Conservation (phyloP, 2,797 vertebrate genomes). For the Bufotes viridis region DNA sequence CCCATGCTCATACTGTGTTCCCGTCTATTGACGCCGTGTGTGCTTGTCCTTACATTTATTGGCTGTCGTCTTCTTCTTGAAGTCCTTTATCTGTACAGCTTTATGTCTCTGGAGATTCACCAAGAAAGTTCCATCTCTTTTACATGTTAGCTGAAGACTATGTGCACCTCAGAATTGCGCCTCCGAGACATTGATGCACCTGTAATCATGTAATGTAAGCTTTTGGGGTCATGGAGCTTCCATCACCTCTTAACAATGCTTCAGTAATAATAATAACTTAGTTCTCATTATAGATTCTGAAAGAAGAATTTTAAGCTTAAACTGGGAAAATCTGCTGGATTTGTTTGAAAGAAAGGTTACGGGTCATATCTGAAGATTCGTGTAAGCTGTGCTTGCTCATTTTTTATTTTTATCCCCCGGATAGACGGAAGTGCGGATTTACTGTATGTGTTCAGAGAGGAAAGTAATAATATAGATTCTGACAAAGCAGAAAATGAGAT, state of each 20-base stretch:
- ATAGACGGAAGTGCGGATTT: slow-evolving; percentile 4
- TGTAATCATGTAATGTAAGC: not conserved
- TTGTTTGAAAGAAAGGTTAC: not conserved
- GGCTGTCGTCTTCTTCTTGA: not conserved
- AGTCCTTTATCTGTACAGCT: not conserved
- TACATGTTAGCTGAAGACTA: not conserved
- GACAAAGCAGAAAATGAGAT: slow-evolving; percentile 21
- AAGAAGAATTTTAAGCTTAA: slow-evolving; percentile 7
- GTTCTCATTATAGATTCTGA: not conserved
- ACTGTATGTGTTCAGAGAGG: not conserved
- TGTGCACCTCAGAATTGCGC: not conserved
- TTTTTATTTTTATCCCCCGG: slow-evolving; percentile 4
- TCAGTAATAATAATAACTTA: not conserved
- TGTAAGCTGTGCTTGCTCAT: slow-evolving; percentile 23
- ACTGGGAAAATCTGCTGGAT: not conserved
- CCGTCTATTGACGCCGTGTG: no score
- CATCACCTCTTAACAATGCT: not conserved
- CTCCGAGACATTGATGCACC: not conserved
- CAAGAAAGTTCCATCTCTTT: not conserved
- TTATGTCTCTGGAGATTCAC: not conserved
- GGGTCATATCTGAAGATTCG: slow-evolving; percentile 35
- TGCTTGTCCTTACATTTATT: not conserved
- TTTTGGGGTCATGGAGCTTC: not conserved
- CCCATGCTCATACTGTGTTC: no score
- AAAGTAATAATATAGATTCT: slow-evolving; percentile 16